phyloP scores from a whole-genome alignment of 2,797 vertebrate genomes.

The Pseudomugil tenellus region DNA sequence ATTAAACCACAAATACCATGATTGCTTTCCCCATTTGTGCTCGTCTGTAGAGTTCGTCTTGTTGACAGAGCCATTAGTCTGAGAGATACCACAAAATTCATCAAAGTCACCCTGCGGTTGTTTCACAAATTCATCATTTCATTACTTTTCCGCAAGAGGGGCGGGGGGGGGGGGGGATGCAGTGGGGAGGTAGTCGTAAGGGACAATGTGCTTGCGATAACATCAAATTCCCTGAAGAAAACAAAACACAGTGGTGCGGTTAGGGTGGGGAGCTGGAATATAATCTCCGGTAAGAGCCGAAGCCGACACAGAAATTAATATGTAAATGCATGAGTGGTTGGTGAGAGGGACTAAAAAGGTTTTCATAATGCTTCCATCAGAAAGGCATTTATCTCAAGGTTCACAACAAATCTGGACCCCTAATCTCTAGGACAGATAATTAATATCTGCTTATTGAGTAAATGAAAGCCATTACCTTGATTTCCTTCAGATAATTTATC shows the following conservation, averaged over 20 bases:
- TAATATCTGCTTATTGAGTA: constrained; percentile 84
- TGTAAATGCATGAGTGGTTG: constrained; percentile 57
- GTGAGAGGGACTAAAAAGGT: constrained; percentile 65
- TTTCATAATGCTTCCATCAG: constrained; percentile 77
- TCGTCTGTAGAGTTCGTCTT: constrained; percentile 69
- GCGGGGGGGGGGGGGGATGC: constrained; percentile 19
- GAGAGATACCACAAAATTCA: constrained; percentile 77
- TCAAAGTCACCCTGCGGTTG: constrained; percentile 78
- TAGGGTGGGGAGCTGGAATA: constrained; percentile 36
- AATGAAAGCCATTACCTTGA: constrained; percentile 79
- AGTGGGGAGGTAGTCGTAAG: not conserved
- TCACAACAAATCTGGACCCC: constrained; percentile 66
- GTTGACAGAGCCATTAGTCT: constrained; percentile 80
- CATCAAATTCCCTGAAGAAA: constrained; percentile 55
- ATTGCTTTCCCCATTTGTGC: constrained; percentile 70
- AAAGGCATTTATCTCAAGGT: constrained; percentile 72
- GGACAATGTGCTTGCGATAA: constrained; percentile 48
- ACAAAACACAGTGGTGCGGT: constrained; percentile 27
- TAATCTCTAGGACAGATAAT: constrained; percentile 78
- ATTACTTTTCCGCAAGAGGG: constrained; percentile 62
- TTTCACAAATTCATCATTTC: constrained; percentile 80
- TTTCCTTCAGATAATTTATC: constrained; percentile 77
- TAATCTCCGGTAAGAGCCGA: constrained; percentile 41
- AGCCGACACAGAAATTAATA: constrained; percentile 57
- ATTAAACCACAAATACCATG: constrained; percentile 74